Evolutionary conservation across 2,113 vertebrate genomes (phyloP), one percentile per base, ranked within the genome.

Genomic region (Triplophysa rosa): DNA sequence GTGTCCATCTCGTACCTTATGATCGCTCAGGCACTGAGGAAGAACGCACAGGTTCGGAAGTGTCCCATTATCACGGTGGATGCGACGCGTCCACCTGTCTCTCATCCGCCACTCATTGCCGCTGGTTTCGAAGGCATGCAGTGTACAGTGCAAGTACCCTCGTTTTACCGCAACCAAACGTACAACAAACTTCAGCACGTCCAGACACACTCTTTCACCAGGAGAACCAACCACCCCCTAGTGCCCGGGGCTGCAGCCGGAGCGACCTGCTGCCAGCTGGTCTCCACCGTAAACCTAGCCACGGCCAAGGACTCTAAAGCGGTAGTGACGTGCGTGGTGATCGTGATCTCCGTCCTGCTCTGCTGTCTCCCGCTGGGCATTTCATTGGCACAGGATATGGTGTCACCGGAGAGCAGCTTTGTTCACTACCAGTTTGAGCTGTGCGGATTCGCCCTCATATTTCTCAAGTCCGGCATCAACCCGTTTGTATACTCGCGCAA

Each of bases 401-500:
- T 96, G 78, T 94, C 94, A 0, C 88, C 90, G 3, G 89, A 90
- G 0, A 91, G 93, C 10, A 93, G 91, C 81, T 96, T 96, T 52
- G 86, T 95, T 58, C 95, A 97, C 68, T 95, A 96, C 90, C 98
- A 98, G 89, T 95, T 98, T 2, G 96, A 99, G 88, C 90, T 99
- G 37, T 97, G 96, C 16, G 95, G 97, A 13, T 96, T 99, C 80
- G 95, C 97, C 8, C 95, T 99, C 0, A 94, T 98, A 79, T 97
- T 98, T 85, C 93, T 98, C 82, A 98, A 99, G 80, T 99, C 96
- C 0, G 96, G 96, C 68, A 92, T 99, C 83, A 99, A 99, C 82
- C 98, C 98, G 5, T 99, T 99, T 54, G 95, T 99, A 62, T 99
- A 99, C 73, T 98, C 98, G 0, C 95, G 97, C 17, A 98, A 96